Conservation (phyloP, 2,797 vertebrate species). For the Thripadectes ignobilis region DNA sequence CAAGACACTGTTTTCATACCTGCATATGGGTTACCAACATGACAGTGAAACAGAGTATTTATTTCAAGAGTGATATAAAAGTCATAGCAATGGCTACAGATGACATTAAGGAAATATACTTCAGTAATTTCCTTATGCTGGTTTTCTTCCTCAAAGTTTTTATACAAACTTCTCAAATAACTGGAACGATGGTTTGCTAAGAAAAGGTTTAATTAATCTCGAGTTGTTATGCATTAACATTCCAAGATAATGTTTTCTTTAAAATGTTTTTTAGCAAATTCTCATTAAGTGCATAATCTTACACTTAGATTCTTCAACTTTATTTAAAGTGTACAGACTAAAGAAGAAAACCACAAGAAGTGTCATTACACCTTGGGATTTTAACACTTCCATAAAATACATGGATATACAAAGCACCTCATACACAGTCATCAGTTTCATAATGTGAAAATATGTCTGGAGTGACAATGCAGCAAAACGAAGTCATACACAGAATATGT, state of each 20-base stretch:
- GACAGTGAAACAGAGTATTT: not conserved
- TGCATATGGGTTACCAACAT: not conserved
- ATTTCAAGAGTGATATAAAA: not conserved
- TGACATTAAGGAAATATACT: not conserved
- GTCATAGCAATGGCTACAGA: not conserved
- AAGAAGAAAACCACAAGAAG: not conserved
- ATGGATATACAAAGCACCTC: not conserved
- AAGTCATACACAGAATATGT: not conserved
- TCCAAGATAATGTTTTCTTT: not conserved
- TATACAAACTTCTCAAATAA: not conserved
- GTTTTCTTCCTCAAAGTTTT: not conserved
- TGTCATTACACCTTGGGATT: not conserved
- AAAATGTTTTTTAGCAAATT: not conserved
- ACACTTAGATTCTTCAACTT: not conserved
- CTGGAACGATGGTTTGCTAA: accelerated
- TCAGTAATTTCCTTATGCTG: not conserved
- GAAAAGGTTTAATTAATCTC: not conserved
- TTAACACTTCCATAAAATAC: not conserved
- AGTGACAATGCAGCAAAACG: not conserved
- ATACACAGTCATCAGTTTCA: not conserved
- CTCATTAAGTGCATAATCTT: not conserved
- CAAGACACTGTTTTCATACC: not conserved
- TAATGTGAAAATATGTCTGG: not conserved
- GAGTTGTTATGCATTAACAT: not conserved
- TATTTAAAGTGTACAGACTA: not conserved